Base-by-base conservation (phyloP, 2,797 vertebrate species). In the Poecile montanus region DNA sequence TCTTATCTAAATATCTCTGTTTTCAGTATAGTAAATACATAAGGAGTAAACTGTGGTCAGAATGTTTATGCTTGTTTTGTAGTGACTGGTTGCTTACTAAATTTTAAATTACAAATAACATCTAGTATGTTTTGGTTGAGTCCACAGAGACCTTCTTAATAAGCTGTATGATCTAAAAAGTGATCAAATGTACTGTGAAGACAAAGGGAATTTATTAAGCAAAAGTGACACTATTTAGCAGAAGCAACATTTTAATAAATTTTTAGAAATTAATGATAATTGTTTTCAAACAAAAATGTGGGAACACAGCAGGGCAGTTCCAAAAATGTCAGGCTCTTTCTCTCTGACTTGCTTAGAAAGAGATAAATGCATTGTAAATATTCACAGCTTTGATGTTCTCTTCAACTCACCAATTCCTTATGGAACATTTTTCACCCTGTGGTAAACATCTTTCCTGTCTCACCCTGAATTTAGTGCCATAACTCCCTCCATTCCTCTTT, bases 321-420 rank as follows among this genome's bases (percentile, higher is more conserved):
- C 51, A 93, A 83, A 89, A 86, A 48, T 51, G 48, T 40, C 60
- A 66, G 58, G 38, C 32, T 88, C 62, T 70, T 88, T 66, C 36
- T 70, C 21, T 60, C 13, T 85, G 75, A 66, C 45, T 85, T 51
- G 11, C 48, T 92, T 95, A 88, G 40, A 56, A 91, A 88, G 67
- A 85, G 72, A 87, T 62, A 89, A 91, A 89, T 36, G 38, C 19
- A 75, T 73, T 94, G 75, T 86, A 95, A 91, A 84, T 79, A 92
- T 82, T 95, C 76, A 71, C 32, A 57, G 42, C 42, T 93, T 78
- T 88, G 85, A 70, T 85, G 48, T 70, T 92, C 48, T 75, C 20
- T 81, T 78, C 60, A 67, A 57, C 45, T 92, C 63, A 71, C 48
- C 67, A 65, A 25, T 74, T 87, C 67, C 48, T 92, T 86, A 54